Evolutionary conservation across 2,888 invertebrate genomes (phyloP).

Genomic region (Spodoptera picta): DNA sequence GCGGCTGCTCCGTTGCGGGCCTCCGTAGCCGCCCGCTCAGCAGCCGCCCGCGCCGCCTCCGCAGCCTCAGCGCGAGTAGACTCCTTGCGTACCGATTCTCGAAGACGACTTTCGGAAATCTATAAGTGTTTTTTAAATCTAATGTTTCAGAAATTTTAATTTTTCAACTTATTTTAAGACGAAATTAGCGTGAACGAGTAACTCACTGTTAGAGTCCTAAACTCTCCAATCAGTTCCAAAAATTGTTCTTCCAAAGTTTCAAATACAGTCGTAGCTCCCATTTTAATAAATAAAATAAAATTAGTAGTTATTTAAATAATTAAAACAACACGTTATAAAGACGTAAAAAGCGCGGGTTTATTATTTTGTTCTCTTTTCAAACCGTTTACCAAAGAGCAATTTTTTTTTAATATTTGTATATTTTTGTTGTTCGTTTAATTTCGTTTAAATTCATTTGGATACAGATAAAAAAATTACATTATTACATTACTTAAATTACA

Average conservation of each 20-base stretch:
- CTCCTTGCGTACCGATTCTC: slow-evolving; percentile 74
- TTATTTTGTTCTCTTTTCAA: too few species aligned
- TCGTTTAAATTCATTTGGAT: too few species aligned
- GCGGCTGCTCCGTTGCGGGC: slow-evolving; percentile 77
- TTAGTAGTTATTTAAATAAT: not conserved
- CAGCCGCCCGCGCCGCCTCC: slow-evolving; percentile 71
- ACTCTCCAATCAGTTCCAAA: slow-evolving; percentile 76
- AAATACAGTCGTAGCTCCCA: slow-evolving; percentile 67
- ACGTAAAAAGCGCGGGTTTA: too few species aligned
- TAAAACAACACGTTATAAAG: too few species aligned
- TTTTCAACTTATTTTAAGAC: not conserved
- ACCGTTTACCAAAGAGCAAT: too few species aligned
- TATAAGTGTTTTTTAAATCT: slow-evolving; percentile 39
- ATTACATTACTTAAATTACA: too few species aligned
- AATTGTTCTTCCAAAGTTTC: slow-evolving; percentile 79
- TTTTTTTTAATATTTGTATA: too few species aligned
- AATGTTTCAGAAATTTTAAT: not conserved
- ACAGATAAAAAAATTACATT: too few species aligned
- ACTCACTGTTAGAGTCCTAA: slow-evolving; percentile 75
- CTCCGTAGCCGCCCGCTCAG: slow-evolving; percentile 71
- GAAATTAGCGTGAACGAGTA: too few species aligned
- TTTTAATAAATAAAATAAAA: slow-evolving; percentile 6
- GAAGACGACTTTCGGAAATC: slow-evolving; percentile 75
- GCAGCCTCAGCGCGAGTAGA: slow-evolving; percentile 77
- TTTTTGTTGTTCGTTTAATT: too few species aligned